A percentile compares a stretch with the other conserved stretches of the same genome.
phyloP scores from a whole-genome alignment of 2,888 invertebrate species.

The Parnassius mnemosyne region DNA sequence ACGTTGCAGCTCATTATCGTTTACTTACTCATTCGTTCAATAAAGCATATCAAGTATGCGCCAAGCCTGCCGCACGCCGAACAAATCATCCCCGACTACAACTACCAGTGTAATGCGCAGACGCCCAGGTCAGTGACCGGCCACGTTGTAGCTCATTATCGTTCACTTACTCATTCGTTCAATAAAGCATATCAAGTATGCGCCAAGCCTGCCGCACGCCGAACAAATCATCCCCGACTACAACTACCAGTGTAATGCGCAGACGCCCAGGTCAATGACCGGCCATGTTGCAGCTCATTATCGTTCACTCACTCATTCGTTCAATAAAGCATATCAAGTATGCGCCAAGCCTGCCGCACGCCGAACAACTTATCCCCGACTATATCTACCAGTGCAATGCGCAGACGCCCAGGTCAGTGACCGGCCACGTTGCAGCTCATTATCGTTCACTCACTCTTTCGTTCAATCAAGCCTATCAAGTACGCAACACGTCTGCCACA shows the following conservation, averaged over 20 bases:
- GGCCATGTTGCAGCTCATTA: neutral
- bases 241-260: constrained; percentile 97
- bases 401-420: constrained; percentile 87
- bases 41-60: constrained; percentile 83
- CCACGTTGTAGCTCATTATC: neutral
- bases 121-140: constrained; percentile 84
- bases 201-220: constrained; percentile 82
- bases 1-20: neutral
- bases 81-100: constrained; percentile 91
- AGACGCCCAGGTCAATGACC: constrained; percentile 87
- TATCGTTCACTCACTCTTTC: neutral
- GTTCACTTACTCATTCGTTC: neutral
- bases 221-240: constrained; percentile 91
- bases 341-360: constrained; percentile 81
- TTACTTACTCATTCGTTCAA: too few relatives aligned
- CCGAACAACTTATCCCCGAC: constrained; percentile 88
- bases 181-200: constrained; percentile 82
- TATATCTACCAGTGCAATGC: constrained; percentile 98
- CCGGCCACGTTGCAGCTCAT: neutral
- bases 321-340: constrained; percentile 82
- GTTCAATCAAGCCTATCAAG: constrained; percentile 70
- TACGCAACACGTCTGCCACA: constrained; percentile 84
- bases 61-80: constrained; percentile 82
- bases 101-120: too few relatives aligned
- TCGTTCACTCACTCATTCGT: neutral